Base-by-base conservation (phyloP, 2,797 vertebrate genomes). In the Scleropages formosus region DNA sequence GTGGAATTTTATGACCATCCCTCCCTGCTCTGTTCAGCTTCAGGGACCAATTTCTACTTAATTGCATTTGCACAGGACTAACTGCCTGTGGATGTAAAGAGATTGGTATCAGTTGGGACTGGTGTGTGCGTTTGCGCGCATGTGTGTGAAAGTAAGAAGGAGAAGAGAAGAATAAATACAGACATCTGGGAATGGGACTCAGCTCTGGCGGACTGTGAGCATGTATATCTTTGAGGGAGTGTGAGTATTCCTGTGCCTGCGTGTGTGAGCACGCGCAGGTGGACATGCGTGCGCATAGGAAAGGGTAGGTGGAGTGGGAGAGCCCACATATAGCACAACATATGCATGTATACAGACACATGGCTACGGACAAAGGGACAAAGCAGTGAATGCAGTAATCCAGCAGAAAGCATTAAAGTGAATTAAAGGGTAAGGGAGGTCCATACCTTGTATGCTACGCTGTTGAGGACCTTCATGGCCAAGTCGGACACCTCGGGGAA, bases 401-500 rank as follows among this genome's bases (percentile, higher is more conserved):
- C 26, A 44, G 20, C 15, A n/a, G 20, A 51, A 20, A n/a, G 44
- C 67, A 22, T 46, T 31, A 26, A 56, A 68, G n/a, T 31, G 6
- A 22, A 18, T 20, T 27, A 26, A 22, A 20, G 22, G 0, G 10
- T 8, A 20, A 18, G 61, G 16, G 72, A 18, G 58, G 0, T 46
- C 15, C 83, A 0, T 84, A 98, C 97, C 96, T 99, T 99, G 87
- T 97, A 98, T 6, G 97, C 97, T 3, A 98, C 96, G 84, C 95
- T 94, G 87, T 99, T 99, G 83, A 99, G 95, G 78, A 97, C 97
- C 83, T 94, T 98, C 97, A 99, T 99, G 46, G 97, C 96, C 88
- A 98, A 78, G 82, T 99, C 97, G 0, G 96, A 99, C 59, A 98
- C 97, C 0, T 98, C 97, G 0, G 97, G 97, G 8, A 96, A 98